These are phyloP conservation scores for Hydraecia micacea DNA, from an alignment of 2,888 invertebrate genomes.

Conservation along the genomic window DNA sequence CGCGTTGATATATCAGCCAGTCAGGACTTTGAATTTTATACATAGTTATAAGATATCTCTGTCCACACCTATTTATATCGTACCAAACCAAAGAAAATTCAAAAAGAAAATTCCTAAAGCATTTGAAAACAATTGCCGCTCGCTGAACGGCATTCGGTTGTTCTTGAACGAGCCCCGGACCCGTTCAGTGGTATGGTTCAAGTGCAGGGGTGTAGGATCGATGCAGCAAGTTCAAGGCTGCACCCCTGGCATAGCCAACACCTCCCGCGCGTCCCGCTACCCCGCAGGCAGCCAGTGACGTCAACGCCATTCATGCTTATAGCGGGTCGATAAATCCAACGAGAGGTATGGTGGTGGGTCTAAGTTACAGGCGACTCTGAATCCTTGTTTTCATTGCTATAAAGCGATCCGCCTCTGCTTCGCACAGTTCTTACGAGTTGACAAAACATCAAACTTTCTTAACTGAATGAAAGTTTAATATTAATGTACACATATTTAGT, in stretches of 20 bases:
- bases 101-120: neutral
- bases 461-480: neutral
- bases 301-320: constrained; percentile 79
- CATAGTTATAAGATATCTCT: too few species aligned
- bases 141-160: constrained; percentile 5
- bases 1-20: too few species aligned
- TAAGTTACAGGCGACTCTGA: neutral
- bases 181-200: constrained; percentile 62
- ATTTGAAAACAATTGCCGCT: neutral
- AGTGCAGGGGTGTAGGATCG: constrained; percentile 71
- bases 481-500: neutral
- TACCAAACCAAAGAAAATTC: neutral
- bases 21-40: too few species aligned
- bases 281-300: constrained; percentile 70
- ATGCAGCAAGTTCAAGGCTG: constrained; percentile 74
- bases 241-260: constrained; percentile 58
- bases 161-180: constrained; percentile 30
- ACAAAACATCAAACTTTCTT: neutral
- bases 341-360: constrained; percentile 31
- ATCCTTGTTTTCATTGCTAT: neutral
- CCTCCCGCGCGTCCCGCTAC: constrained; percentile 27
- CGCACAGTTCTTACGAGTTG: neutral
- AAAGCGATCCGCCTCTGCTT: neutral
- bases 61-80: neutral
- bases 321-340: constrained; percentile 70